These are phyloP conservation scores for Chrysemys picta DNA, from an alignment of 2,113 vertebrate genomes.

Conservation along the genomic window DNA sequence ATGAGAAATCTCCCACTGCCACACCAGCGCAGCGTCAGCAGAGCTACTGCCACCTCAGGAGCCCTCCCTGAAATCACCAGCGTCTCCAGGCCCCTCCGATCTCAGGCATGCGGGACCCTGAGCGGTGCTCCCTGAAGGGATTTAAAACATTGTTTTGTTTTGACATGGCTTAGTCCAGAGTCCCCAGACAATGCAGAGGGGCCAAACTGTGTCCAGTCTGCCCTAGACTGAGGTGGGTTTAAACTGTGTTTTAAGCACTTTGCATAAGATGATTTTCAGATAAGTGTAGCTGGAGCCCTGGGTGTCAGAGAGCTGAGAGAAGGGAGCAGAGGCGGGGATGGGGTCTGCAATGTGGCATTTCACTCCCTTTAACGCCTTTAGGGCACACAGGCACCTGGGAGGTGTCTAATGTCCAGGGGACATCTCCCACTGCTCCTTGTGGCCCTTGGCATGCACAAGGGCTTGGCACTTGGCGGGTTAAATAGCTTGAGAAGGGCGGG, in stretches of 20 bases:
- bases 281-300: background rate
- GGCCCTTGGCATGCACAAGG: background rate
- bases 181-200: background rate
- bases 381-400: background rate
- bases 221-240: background rate
- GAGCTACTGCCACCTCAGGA: background rate
- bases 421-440: background rate
- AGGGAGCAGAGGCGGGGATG: background rate
- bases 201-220: background rate
- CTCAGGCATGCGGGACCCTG: background rate
- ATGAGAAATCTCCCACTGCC: background rate
- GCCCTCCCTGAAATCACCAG: background rate
- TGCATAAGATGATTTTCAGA: background rate
- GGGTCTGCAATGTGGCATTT: background rate
- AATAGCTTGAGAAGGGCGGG: slow-evolving; percentile 48
- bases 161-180: background rate
- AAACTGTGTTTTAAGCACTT: background rate
- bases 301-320: background rate
- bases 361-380: background rate
- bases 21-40: background rate
- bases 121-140: background rate
- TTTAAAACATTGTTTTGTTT: slow-evolving; percentile 1
- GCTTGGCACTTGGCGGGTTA: slow-evolving; percentile 57
- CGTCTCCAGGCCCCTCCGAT: background rate
- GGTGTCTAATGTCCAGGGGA: background rate